Percentiles rank a stretch among this genome's conserved stretches.
Conservation (phyloP, 2,797 vertebrate genomes). For the Anisognathus igniventris region DNA sequence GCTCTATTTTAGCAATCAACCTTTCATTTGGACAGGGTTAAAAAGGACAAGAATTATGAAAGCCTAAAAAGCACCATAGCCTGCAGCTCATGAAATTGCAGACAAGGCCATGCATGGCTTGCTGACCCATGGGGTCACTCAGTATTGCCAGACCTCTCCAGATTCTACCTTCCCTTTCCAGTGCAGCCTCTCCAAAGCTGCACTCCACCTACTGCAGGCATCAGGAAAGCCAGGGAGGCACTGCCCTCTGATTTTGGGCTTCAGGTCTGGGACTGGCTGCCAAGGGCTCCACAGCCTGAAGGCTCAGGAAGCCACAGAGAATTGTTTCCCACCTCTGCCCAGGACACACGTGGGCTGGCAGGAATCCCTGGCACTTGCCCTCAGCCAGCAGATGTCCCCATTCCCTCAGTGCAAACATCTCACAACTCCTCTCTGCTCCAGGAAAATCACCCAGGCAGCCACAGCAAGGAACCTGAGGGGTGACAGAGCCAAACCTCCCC, state of each 20-base stretch:
- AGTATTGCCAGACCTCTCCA: not conserved
- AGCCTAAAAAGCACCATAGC: not conserved
- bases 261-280: not conserved
- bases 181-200: not conserved
- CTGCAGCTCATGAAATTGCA: not conserved
- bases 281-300: not conserved
- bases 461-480: not conserved
- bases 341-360: not conserved
- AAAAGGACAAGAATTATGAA: not conserved
- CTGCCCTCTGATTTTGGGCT: not conserved
- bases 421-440: not conserved
- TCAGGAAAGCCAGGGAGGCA: not conserved
- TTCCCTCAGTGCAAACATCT: not conserved
- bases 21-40: not conserved
- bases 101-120: not conserved
- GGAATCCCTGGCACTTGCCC: not conserved
- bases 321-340: not conserved
- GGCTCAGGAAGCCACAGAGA: not conserved
- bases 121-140: not conserved
- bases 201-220: not conserved
- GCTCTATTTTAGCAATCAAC: not conserved
- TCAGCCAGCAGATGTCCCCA: conserved; percentile 20
- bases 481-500: not conserved
- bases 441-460: not conserved
- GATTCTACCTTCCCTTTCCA: not conserved